Conservation (phyloP, 2,797 vertebrate genomes). For the Phyllotis vaccarum region DNA sequence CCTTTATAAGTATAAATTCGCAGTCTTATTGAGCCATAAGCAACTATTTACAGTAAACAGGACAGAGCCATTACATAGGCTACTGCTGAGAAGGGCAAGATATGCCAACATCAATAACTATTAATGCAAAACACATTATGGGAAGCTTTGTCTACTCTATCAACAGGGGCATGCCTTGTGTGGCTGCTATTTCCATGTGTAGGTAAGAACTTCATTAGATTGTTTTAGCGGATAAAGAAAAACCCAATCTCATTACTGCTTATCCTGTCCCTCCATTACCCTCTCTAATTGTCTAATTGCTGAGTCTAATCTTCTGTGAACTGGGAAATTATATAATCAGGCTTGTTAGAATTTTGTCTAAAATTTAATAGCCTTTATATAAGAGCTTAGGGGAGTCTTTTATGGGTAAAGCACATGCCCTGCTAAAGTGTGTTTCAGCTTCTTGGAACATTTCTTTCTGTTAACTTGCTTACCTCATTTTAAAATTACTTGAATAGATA, state of each 20-base stretch:
- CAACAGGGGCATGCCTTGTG: background rate
- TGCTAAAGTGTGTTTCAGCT: slow-evolving; percentile 10
- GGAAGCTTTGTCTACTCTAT: slow-evolving; percentile 35
- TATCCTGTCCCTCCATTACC: slow-evolving; percentile 57
- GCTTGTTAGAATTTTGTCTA: slow-evolving; percentile 64
- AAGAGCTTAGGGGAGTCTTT: background rate
- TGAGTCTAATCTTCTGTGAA: slow-evolving; percentile 65
- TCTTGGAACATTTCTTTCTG: background rate
- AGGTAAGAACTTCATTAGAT: slow-evolving; percentile 67
- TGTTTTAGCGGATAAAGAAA: slow-evolving; percentile 41
- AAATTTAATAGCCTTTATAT: slow-evolving; percentile 56
- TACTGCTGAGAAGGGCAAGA: slow-evolving; percentile 68
- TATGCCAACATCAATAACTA: slow-evolving; percentile 69
- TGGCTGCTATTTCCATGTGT: slow-evolving; percentile 24
- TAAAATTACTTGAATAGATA: background rate
- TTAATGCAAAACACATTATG: slow-evolving; percentile 19
- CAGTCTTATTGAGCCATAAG: slow-evolving; percentile 77
- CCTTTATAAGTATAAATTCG: slow-evolving; percentile 60
- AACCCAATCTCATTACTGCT: slow-evolving; percentile 57
- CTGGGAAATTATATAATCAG: slow-evolving; percentile 71
- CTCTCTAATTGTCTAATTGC: slow-evolving; percentile 73
- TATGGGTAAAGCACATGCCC: background rate
- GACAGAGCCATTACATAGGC: slow-evolving; percentile 71
- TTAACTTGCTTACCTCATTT: background rate
- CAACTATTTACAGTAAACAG: slow-evolving; percentile 72